A percentile compares a stretch with the other conserved stretches of the same genome.
phyloP scores from a whole-genome alignment of 2,888 invertebrate genomes.

The Magallana nippona region DNA sequence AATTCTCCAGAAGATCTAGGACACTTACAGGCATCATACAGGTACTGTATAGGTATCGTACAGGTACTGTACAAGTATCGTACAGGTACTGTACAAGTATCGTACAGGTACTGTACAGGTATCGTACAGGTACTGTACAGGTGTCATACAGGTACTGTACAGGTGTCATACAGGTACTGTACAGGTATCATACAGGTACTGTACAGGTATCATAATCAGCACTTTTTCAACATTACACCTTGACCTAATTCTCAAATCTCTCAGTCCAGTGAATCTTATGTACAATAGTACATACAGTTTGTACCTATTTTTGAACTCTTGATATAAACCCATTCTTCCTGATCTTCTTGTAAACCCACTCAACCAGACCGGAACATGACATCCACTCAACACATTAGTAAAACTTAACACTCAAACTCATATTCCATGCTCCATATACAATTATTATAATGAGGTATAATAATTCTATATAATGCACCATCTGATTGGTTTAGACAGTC shows the following conservation, averaged over 20 bases:
- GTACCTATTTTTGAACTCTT: no score
- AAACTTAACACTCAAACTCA: background rate
- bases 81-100: background rate
- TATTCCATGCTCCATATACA: no score
- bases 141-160: no score
- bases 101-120: background rate
- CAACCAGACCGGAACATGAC: no score
- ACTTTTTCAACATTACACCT: background rate
- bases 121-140: background rate
- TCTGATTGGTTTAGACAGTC: no score
- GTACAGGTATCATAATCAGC: background rate
- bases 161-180: no score
- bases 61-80: background rate
- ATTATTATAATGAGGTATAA: no score
- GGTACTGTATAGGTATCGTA: background rate
- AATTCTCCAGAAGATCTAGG: background rate
- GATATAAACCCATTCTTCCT: no score
- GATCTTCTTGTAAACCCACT: no score
- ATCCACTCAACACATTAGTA: background rate
- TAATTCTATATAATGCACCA: no score
- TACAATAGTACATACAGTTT: no score
- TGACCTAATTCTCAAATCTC: constrained; percentile 4
- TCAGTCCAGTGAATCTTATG: background rate
- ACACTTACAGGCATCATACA: background rate
- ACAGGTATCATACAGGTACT: background rate